Evolutionary conservation across 2,113 vertebrate species (phyloP).

Genomic region (Cyprinodon tularosa): DNA sequence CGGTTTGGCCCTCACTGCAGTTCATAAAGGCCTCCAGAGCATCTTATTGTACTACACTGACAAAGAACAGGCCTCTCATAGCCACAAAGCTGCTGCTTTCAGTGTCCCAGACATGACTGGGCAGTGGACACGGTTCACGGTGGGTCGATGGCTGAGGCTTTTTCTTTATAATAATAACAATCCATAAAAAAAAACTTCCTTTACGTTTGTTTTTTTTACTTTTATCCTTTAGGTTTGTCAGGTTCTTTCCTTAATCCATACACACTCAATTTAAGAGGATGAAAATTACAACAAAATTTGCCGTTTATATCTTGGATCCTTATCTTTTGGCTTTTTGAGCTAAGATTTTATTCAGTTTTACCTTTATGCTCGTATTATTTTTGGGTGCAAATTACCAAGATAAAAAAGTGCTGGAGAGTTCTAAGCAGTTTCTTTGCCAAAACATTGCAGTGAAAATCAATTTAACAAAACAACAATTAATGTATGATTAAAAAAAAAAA

Average conservation of each 20-base stretch:
- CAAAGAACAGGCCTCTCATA: conserved; percentile 71
- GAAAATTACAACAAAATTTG: background rate
- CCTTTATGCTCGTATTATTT: background rate
- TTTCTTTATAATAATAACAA: background rate
- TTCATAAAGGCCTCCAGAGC: conserved; percentile 84
- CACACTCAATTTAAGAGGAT: background rate
- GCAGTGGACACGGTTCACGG: conserved; percentile 88
- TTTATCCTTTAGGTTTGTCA: background rate
- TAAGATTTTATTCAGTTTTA: background rate
- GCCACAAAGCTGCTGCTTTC: conserved; percentile 88
- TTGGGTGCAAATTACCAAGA: background rate
- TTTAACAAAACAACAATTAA: background rate
- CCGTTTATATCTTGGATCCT: no score
- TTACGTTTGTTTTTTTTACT: background rate
- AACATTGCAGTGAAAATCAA: background rate
- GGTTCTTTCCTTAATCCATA: background rate
- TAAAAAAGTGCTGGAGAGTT: background rate
- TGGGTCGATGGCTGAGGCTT: conserved; percentile 23
- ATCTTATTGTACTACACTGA: conserved; percentile 93
- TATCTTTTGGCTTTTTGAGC: no score
- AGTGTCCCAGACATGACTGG: conserved; percentile 90
- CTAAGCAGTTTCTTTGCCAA: background rate
- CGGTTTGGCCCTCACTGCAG: conserved; percentile 85
- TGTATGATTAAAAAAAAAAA: background rate
- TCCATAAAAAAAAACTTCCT: background rate